Evolutionary conservation across 2,888 invertebrate species (phyloP).

Genomic region (Cyrtodaria siliqua): DNA sequence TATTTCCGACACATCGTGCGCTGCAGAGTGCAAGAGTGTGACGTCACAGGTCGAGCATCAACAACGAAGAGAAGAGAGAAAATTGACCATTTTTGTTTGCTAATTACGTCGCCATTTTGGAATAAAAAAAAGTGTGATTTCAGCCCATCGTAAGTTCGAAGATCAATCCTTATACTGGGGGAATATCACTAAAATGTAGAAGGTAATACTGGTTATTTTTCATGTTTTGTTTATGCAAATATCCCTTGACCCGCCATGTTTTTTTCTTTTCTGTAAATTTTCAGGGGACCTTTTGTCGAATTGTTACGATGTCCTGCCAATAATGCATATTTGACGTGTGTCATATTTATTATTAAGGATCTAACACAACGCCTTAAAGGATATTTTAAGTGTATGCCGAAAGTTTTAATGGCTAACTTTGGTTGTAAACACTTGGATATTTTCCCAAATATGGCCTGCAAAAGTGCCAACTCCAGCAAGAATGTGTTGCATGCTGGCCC

Average conservation of each 20-base stretch:
- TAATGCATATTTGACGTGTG: too few relatives aligned
- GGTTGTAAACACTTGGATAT: slow-evolving; percentile 11
- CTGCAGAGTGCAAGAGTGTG: slow-evolving; percentile 68
- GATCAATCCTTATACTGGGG: slow-evolving; percentile 22
- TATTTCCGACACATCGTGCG: slow-evolving; percentile 68
- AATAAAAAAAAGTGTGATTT: slow-evolving; percentile 31
- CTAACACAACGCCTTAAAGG: too few relatives aligned
- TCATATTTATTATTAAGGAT: too few relatives aligned
- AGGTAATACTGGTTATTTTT: slow-evolving; percentile 58
- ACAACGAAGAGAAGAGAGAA: slow-evolving; percentile 70
- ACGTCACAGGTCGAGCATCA: slow-evolving; percentile 81
- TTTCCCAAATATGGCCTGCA: slow-evolving; percentile 52
- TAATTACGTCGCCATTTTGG: slow-evolving; percentile 67
- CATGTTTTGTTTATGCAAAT: slow-evolving; percentile 55
- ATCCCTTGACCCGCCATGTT: slow-evolving; percentile 66
- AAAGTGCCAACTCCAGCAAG: slow-evolving; percentile 22
- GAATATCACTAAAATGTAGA: slow-evolving; percentile 32
- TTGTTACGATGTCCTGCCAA: too few relatives aligned
- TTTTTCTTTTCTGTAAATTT: slow-evolving; percentile 27
- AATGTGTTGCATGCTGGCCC: slow-evolving; percentile 21
- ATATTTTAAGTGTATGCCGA: too few relatives aligned
- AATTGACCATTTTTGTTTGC: slow-evolving; percentile 60
- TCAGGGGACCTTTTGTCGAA: not conserved
- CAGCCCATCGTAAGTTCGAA: slow-evolving; percentile 34
- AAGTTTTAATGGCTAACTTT: too few relatives aligned